Evolutionary conservation across 1,140 invertebrate species (phyloP).

Genomic region (Penaeus indicus): DNA sequence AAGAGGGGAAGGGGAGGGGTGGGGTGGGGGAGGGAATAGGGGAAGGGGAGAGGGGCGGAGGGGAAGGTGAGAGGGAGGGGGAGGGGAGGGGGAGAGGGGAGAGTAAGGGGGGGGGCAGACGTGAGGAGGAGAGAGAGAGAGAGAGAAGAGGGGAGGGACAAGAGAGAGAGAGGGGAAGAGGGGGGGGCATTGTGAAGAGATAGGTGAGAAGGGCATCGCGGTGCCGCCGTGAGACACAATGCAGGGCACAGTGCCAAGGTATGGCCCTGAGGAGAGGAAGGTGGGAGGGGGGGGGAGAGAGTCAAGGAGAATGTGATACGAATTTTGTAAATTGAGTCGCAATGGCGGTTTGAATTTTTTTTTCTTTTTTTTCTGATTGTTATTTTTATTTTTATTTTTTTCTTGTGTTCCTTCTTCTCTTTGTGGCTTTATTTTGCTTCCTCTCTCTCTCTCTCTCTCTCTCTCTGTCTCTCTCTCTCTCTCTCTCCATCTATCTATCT

Average conservation of each 20-base stretch:
- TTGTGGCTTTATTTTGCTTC: too few relatives aligned
- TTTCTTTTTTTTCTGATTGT: too few relatives aligned
- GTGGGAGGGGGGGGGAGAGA: not conserved
- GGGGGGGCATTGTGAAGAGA: not conserved
- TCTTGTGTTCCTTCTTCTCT: too few relatives aligned
- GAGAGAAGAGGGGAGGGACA: not conserved
- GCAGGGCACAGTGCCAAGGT: too few relatives aligned
- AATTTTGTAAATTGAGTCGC: too few relatives aligned
- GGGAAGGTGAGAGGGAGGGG: not conserved
- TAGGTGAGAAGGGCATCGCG: not conserved
- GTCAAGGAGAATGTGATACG: not conserved
- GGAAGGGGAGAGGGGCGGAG: not conserved
- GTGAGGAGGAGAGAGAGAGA: not conserved
- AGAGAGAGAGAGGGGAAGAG: not conserved
- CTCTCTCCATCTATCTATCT: too few relatives aligned
- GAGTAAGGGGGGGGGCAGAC: not conserved
- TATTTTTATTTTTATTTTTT: too few relatives aligned
- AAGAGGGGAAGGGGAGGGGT: not conserved
- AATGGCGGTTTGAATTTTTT: too few relatives aligned
- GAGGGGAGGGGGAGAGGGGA: not conserved
- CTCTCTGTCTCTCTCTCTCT: too few relatives aligned
- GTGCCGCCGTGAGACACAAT: too few relatives aligned
- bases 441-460: too few relatives aligned
- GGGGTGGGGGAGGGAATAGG: not conserved
- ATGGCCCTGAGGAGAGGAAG: not conserved